Evolutionary conservation across 2,888 invertebrate species (phyloP).

Genomic region (Ornithoptera priamus): DNA sequence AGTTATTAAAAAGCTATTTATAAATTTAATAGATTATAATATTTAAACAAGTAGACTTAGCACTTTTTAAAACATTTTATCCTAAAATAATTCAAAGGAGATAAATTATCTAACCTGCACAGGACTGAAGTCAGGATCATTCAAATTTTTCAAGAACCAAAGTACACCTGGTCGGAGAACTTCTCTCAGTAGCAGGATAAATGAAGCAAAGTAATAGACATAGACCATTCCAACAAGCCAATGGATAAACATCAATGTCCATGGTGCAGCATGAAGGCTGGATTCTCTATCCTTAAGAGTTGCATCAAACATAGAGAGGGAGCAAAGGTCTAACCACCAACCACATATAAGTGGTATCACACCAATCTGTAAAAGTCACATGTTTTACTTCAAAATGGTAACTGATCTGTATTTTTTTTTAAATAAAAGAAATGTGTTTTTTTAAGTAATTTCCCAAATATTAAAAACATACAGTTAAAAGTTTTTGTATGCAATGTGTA

Average conservation of each 20-base stretch:
- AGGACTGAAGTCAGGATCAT: constrained; percentile 99
- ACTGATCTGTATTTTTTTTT: too few species aligned
- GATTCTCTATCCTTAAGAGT: constrained; percentile 92
- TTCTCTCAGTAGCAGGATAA: constrained; percentile 94
- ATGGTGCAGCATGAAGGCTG: constrained; percentile 94
- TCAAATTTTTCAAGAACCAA: constrained; percentile 98
- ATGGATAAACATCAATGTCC: constrained; percentile 98
- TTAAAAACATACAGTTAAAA: too few species aligned
- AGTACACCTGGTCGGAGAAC: constrained; percentile 97
- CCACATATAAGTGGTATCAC: constrained; percentile 98
- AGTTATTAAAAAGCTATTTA: too few species aligned
- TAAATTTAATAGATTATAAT: too few species aligned
- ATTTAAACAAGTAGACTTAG: too few species aligned
- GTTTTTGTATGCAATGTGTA: too few species aligned
- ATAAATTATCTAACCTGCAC: constrained; percentile 84
- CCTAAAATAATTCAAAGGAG: too few species aligned
- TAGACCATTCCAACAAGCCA: constrained; percentile 99
- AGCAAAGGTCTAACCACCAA: constrained; percentile 99
- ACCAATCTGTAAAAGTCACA: constrained; percentile 83
- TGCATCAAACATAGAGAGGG: constrained; percentile 94
- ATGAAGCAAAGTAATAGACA: constrained; percentile 99
- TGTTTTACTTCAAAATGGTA: too few species aligned
- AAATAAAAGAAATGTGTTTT: too few species aligned
- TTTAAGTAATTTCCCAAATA: too few species aligned
- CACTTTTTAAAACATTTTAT: too few species aligned